Evolutionary conservation across 1,140 invertebrate genomes (phyloP), one percentile per base, ranked within the genome.

Genomic region (Potamilus streckersoni): DNA sequence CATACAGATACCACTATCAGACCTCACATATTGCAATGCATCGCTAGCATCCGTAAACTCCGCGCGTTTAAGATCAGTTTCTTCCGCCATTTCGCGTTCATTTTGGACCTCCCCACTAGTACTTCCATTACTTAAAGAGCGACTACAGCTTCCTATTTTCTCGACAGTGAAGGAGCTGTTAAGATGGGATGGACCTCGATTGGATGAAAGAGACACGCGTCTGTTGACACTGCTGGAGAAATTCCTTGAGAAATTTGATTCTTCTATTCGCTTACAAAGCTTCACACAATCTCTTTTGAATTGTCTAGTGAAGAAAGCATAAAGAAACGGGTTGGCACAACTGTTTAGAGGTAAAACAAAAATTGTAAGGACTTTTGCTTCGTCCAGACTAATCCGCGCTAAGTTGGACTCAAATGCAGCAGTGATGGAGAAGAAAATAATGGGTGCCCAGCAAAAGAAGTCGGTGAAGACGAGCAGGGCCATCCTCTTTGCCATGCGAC

Each of bases 281-380:
- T 97, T 93, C 0, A 98, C 95, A 89, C 97, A 99, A 87, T 98
- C 97, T 89, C 98, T 97, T 88, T 98, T 98, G 88, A 98, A 99
- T 85, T 98, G 97, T 88, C 98, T 98, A 0, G 97, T 99, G 73
- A 98, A 92, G 75, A 98, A 98, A 27, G 97, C 97, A 89, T 98
- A 99, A 0, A 99, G 92, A 86, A 98, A 98, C 0, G 97, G 97
- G 90, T 99, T 98, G 88, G 96, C 98, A 86, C 97, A 98, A 1
- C 96, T 97, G 87, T 98, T 98, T 16, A 99, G 90, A 2, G 97
- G 97, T 73, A 98, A 90, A 16, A 98, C 93, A 86, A 98, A 99
- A 14, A 98, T 96, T 0, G 97, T 98, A 82, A 98, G 97, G 14
- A 99, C 95, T 92, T 99, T 99, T 6, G 97, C 96, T 89, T 97